These are phyloP conservation scores for Eristalis intricaria DNA, from an alignment of 2,888 invertebrate genomes.

Conservation along the genomic window DNA sequence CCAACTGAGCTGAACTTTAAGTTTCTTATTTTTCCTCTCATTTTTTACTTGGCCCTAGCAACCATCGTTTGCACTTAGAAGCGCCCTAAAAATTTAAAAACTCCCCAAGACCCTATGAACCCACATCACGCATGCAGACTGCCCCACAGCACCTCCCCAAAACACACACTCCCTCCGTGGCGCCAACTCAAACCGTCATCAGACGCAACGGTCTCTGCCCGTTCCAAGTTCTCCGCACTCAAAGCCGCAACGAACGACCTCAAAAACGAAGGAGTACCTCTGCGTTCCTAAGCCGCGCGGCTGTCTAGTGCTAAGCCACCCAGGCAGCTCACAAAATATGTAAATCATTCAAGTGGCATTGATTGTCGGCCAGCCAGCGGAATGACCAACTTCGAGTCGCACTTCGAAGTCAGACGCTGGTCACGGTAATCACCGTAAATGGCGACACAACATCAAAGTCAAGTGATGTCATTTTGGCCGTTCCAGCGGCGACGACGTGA, in stretches of 20 bases:
- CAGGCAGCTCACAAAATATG: not conserved
- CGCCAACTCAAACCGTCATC: too few species aligned
- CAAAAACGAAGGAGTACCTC: not conserved
- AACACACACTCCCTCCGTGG: too few species aligned
- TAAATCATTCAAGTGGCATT: not conserved
- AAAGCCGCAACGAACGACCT: not conserved
- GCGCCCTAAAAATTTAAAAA: too few species aligned
- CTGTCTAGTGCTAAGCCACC: not conserved
- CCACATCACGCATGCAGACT: too few species aligned
- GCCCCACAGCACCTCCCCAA: too few species aligned
- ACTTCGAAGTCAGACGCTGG: not conserved
- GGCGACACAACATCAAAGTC: conserved; percentile 20
- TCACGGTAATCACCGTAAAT: conserved; percentile 35
- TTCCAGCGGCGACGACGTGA: not conserved
- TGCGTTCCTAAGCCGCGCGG: not conserved
- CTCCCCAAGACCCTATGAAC: too few species aligned
- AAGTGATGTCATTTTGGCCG: conserved; percentile 25
- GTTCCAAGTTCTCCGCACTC: not conserved
- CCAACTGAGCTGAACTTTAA: too few species aligned
- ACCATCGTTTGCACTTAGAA: too few species aligned
- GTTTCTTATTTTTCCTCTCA: too few species aligned
- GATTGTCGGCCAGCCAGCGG: not conserved
- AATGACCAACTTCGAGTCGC: not conserved
- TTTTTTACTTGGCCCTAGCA: too few species aligned
- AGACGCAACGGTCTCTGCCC: too few species aligned